Evolutionary conservation across 2,113 vertebrate genomes (phyloP), one percentile per base, ranked within the genome.

Genomic region (Calyptommatus sinebrachiatus): DNA sequence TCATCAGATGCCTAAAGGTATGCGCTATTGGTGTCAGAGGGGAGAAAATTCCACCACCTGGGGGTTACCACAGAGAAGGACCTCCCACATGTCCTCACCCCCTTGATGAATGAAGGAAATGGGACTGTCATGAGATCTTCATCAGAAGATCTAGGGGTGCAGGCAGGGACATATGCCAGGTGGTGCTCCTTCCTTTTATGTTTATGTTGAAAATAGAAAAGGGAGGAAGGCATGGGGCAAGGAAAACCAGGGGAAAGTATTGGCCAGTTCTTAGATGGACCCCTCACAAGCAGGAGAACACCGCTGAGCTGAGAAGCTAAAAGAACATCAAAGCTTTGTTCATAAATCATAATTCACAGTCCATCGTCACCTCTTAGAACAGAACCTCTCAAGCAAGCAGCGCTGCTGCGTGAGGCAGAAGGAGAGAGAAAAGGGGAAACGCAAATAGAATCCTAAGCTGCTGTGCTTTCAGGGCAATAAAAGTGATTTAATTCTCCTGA

Each of bases 391-490:
- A 78, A 81, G 0, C 74, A 35, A 20, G 48, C n/a, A n/a, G 74
- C 68, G 67, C 35, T 66, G 72, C 90, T 89, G 91, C 67, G 91
- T 8, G 92, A 28, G 16, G 8, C 5, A 61, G 22, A 22, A 9
- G 29, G 29, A n/a, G n/a, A 61, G 9, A 91, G 65, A 78, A 90
- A 88, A 84, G 90, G 80, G 88, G 88, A 83, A 73, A 84, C 84
- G 88, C 83, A 89, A 90, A 87, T 90, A 91, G 86, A 87, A 95
- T 88, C 93, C 90, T 93, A 92, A 91, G 91, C 91, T 22, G 77
- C 81, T 85, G 57, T 5, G 68, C 82, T 83, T 77, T 86, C 83
- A 74, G 60, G 50, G 61, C 74, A 82, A 74, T 81, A 76, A 68
- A 85, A 78, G 61, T 31, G 29, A 84, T 82, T 88, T 84, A 80